These are phyloP conservation scores for Cottoperca gobio DNA, from an alignment of 2,797 vertebrate genomes.

Conservation along the genomic window DNA sequence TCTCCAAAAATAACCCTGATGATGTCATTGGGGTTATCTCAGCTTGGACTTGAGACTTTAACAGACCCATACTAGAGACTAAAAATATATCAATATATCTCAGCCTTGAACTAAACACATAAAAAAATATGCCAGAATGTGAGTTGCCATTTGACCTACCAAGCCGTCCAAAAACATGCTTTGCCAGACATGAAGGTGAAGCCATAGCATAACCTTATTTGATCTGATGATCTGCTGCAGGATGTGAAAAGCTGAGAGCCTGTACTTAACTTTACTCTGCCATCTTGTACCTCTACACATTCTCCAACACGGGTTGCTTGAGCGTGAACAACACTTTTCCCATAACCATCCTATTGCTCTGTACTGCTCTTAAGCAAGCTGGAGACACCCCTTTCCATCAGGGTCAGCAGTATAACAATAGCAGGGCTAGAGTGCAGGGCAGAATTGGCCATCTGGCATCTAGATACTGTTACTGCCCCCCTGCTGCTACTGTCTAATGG, in stretches of 20 bases:
- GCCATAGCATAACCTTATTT: not conserved
- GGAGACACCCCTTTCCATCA: slow-evolving; percentile 18
- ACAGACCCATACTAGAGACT: not conserved
- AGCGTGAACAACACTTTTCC: slow-evolving; percentile 6
- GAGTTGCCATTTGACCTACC: not conserved
- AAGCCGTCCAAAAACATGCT: not conserved
- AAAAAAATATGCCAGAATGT: not conserved
- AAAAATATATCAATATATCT: not conserved
- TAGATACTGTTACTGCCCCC: slow-evolving; percentile 61
- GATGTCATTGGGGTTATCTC: not conserved
- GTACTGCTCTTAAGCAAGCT: slow-evolving; percentile 9
- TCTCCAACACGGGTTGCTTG: not conserved
- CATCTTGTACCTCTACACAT: not conserved
- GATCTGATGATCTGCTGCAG: not conserved
- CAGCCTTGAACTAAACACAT: not conserved
- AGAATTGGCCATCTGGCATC: slow-evolving; percentile 63
- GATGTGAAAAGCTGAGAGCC: not conserved
- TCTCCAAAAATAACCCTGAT: not conserved
- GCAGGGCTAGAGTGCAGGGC: slow-evolving; percentile 28
- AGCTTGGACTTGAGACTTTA: not conserved
- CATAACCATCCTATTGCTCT: slow-evolving; percentile 17
- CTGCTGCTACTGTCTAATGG: slow-evolving; percentile 50
- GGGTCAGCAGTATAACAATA: slow-evolving; percentile 53
- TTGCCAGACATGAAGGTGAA: not conserved
- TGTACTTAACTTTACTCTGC: not conserved